A percentile compares a stretch with the other conserved stretches of the same genome.
Evolutionary conservation across 2,113 vertebrate genomes (phyloP).

Genomic region (Nerophis ophidion): DNA sequence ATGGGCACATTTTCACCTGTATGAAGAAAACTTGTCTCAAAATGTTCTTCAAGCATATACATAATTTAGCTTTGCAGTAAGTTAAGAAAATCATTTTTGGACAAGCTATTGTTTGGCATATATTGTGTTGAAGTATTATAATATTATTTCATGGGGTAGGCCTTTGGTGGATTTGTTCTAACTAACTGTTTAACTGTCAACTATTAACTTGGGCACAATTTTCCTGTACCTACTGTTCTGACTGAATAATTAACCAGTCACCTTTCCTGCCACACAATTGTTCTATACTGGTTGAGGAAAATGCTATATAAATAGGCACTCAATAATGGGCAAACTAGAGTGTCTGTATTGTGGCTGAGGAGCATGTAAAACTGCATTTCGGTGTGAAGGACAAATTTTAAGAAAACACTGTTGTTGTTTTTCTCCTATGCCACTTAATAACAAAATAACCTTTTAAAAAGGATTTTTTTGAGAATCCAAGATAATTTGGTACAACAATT

Average conservation of each 20-base stretch:
- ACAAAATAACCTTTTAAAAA: constrained; percentile 69
- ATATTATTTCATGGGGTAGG: background rate
- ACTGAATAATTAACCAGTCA: constrained; percentile 65
- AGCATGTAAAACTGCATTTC: constrained; percentile 77
- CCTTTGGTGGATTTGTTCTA: background rate
- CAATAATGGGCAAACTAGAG: constrained; percentile 61
- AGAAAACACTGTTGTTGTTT: constrained; percentile 50
- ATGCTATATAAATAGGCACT: constrained; percentile 38
- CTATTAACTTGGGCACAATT: too few relatives aligned
- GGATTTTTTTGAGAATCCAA: constrained; percentile 70
- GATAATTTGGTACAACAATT: constrained; percentile 72
- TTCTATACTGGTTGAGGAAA: constrained; percentile 52
- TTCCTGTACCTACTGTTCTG: constrained; percentile 17
- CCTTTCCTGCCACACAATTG: constrained; percentile 54
- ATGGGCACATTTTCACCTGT: background rate
- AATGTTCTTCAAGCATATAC: background rate
- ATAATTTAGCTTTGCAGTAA: background rate
- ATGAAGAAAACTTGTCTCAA: background rate
- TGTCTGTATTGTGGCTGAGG: constrained; percentile 44
- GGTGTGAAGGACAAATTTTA: constrained; percentile 69
- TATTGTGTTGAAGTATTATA: background rate
- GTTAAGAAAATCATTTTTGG: too few relatives aligned
- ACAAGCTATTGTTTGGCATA: background rate
- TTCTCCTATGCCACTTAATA: constrained; percentile 43
- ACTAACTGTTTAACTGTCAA: background rate